A percentile compares a stretch with the other conserved stretches of the same genome.
phyloP scores from a whole-genome alignment of 2,113 vertebrate species.

The Epinephelus moara region DNA sequence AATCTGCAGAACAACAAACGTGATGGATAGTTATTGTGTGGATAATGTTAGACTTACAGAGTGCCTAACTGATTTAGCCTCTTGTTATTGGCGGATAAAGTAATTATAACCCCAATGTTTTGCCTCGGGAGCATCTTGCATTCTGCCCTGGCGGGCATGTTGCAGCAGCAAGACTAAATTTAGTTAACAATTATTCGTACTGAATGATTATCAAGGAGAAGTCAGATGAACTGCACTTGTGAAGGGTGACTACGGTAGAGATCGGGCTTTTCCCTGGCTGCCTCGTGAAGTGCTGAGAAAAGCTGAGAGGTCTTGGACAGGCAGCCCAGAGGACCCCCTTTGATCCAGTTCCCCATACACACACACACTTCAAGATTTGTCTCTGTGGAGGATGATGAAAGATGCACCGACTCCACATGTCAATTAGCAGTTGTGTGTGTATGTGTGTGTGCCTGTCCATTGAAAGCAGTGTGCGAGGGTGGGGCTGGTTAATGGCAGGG shows the following conservation, averaged over 20 bases:
- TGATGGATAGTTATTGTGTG: slow-evolving; percentile 72
- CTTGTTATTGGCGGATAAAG: slow-evolving; percentile 72
- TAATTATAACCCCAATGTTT: slow-evolving; percentile 63
- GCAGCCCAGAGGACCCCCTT: slow-evolving; percentile 52
- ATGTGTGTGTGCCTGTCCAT: slow-evolving; percentile 44
- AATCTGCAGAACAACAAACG: slow-evolving; percentile 51
- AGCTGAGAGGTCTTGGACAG: slow-evolving; percentile 21
- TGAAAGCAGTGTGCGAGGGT: slow-evolving; percentile 59
- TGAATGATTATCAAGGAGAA: slow-evolving; percentile 47
- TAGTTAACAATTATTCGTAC: slow-evolving; percentile 55
- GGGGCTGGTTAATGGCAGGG: slow-evolving; percentile 72
- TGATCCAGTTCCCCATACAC: slow-evolving; percentile 53
- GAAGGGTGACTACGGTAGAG: slow-evolving; percentile 9
- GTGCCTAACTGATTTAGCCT: slow-evolving; percentile 71
- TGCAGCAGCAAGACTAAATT: slow-evolving; percentile 38
- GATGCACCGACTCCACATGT: slow-evolving; percentile 56
- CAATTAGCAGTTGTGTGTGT: slow-evolving; percentile 67
- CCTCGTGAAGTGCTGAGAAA: slow-evolving; percentile 5
- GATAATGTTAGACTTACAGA: slow-evolving; percentile 65
- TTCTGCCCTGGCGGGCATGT: slow-evolving; percentile 1
- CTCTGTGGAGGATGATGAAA: slow-evolving; percentile 66
- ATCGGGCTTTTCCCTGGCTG: slow-evolving; percentile 21
- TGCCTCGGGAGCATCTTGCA: slow-evolving; percentile 38
- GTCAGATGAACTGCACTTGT: slow-evolving; percentile 21
- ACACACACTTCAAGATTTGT: slow-evolving; percentile 48